Base-by-base conservation (phyloP, 2,888 invertebrate genomes). In the Endotricha flammealis region DNA sequence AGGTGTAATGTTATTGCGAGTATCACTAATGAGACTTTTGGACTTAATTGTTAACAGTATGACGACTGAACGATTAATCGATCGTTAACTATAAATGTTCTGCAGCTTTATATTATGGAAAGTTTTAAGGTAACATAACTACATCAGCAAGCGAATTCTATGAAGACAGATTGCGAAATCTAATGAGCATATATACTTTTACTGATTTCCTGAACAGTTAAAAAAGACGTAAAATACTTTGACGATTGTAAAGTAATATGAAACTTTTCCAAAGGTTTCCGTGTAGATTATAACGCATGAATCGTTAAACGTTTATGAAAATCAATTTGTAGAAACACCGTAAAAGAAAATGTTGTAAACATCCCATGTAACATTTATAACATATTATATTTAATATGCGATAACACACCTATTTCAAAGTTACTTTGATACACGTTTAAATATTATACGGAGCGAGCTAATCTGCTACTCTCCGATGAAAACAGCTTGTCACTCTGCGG, bases 11-110 rank as follows among this genome's bases (percentile, higher is more conserved):
- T 54, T 60, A 61, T 57, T 61, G 57, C 56, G 52, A 38, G 39
- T 60, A 48, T 46, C 42, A 39, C 50, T 66, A 64, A 71, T 68
- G 53, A 58, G 46, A 53, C 50, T 57, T 66, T 58, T 49, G 39
- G 41, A 42, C 48, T 62, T 64, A 64, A 69, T 69, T 67, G 48
- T 51, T 29, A 28, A 43, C 48, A 46, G 41, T 53, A 44, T 34
- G 33, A 48, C 36, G 37, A 39, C 31, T 25, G 25, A 41, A 39
- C 36, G 48, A 50, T 50, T 48, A n/a, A 52, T 42, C 39, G 37
- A 51, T 60, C 57, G 49, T 64, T 63, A 65, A 42, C 39, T 41
- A 37, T 47, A n/a, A 50, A 38, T 45, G 44, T 44, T 49, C 46
- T 48, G 39, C 36, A 46, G 39, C 39, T 51, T 4, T 6, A 17